Base-by-base conservation (phyloP, 2,888 invertebrate genomes). In the Resseliella maxima region DNA sequence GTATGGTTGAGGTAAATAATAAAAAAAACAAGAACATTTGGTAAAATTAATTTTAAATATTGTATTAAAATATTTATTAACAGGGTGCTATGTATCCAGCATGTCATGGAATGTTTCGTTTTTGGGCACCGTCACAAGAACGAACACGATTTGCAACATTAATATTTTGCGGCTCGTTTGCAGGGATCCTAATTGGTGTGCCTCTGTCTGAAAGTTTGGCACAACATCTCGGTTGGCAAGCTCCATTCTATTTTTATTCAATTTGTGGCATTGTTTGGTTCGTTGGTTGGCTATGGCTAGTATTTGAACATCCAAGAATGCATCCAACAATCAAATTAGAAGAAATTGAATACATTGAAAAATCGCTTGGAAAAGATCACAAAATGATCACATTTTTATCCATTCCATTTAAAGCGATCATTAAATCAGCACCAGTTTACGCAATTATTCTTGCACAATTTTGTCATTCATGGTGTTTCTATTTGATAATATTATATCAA, bases 391-490 rank as follows among this genome's bases (percentile, higher is more conserved):
- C 95, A 1, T 93, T 97, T 88, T 92, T 93, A 89, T 94, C 95
- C 1, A 97, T 97, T 0, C 99, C 99, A 0, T 99, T 99, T 99
- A 94, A 94, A 86, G 94, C 94, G 15, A 99, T 99, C 90, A 94
- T 98, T 89, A 96, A 96, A 3, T 99, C 99, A 0, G 94, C 96
- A 93, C 99, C 99, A 0, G 99, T 99, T 0, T 98, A 98, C 91
- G 99, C 99, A 15, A 99, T 99, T 89, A 98, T 99, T 88, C 98
- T 99, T 86, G 99, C 99, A 15, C 99, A 99, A 91, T 99, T 99
- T 92, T 99, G 99, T 90, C 94, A 99, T 87, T 99, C 98, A 59
- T 99, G 99, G 99, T 99, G 99, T 89, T 99, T 99, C 92, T 99
- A 99, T 91, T 92, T 99, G 45, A 93, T 99, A 87, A 98, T 99